phyloP scores from a whole-genome alignment of 2,888 invertebrate genomes.

The Parnassius smintheus region DNA sequence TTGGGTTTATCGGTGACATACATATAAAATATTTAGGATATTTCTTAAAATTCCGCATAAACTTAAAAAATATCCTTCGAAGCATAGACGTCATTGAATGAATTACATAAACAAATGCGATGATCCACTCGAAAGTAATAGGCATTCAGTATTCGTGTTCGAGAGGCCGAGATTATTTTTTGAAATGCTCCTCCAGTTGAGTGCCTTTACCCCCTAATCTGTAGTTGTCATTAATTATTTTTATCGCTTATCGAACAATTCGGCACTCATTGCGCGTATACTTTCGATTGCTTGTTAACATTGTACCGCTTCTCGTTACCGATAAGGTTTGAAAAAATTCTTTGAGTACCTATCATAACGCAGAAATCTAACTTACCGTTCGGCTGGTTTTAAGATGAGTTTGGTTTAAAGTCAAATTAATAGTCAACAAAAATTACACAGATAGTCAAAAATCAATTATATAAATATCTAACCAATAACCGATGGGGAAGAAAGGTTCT shows the following conservation, averaged over 20 bases:
- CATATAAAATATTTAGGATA: too few species aligned
- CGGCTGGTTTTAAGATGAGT: too few species aligned
- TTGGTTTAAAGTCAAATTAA: too few species aligned
- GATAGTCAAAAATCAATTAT: too few species aligned
- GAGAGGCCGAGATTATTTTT: slow-evolving; percentile 78
- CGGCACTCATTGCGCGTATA: slow-evolving; percentile 58
- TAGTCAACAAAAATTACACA: too few species aligned
- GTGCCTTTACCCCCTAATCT: slow-evolving; percentile 75
- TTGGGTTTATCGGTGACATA: too few species aligned
- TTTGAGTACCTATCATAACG: too few species aligned
- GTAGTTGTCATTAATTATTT: slow-evolving; percentile 79
- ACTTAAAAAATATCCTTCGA: slow-evolving; percentile 30
- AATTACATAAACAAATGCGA: slow-evolving; percentile 66
- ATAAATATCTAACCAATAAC: too few species aligned
- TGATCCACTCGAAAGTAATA: slow-evolving; percentile 75
- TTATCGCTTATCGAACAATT: slow-evolving; percentile 79
- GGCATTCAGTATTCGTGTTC: slow-evolving; percentile 67
- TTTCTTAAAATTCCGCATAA: too few species aligned
- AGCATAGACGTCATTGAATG: slow-evolving; percentile 30
- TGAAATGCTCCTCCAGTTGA: slow-evolving; percentile 78
- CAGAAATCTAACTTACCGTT: too few species aligned
- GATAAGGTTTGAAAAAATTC: slow-evolving; percentile 24
- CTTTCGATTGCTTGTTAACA: slow-evolving; percentile 57
- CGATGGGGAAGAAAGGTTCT: too few species aligned
- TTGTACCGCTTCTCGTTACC: slow-evolving; percentile 30